Evolutionary conservation across 2,888 invertebrate species (phyloP), one percentile per base, ranked within the genome.

Genomic region (Craniophora ligustri): DNA sequence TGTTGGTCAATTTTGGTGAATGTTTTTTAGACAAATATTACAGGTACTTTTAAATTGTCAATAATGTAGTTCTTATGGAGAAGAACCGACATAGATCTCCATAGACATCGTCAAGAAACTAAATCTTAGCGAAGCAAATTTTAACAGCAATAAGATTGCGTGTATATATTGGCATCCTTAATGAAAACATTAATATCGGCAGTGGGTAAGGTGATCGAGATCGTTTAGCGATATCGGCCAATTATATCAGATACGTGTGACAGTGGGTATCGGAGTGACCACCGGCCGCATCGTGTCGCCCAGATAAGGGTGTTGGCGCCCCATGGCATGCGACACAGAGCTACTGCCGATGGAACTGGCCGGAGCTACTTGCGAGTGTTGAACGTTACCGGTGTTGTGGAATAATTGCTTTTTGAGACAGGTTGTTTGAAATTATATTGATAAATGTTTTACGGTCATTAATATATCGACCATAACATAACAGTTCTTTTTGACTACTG

Each of bases 231-330:
- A 36, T 67, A 73, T 67, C 74, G 26, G 3, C 26, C 26, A 26
- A 26, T 26, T 26, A 26, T 64, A 50, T 30, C 54, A 48, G 53
- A 51, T 60, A 72, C 64, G 68, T 65, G 68, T 49, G 59, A 32
- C 59, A 39, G 46, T 44, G 21, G 48, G 36, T 48, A 58, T 72
- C 61, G 57, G 58, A 74, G 61, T 72, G 65, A 69, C 73, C 67
- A 66, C 58, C 59, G 61, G 39, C 54, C 61, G 75, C 44, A 58
- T 54, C 40, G 48, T 48, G 57, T 30, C 51, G 13, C 32, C 14
- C 45, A 50, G 72, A 80, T 80, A 78, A 76, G 66, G 72, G 67
- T 49, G 56, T 53, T 76, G 85, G 81, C 85, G 83, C 81, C 82
- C 72, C 48, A 45, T 50, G 66, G 66, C 59, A 64, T 57, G 47